Evolutionary conservation across 1,140 invertebrate genomes (phyloP).

Genomic region (Aleiodes sp.): DNA sequence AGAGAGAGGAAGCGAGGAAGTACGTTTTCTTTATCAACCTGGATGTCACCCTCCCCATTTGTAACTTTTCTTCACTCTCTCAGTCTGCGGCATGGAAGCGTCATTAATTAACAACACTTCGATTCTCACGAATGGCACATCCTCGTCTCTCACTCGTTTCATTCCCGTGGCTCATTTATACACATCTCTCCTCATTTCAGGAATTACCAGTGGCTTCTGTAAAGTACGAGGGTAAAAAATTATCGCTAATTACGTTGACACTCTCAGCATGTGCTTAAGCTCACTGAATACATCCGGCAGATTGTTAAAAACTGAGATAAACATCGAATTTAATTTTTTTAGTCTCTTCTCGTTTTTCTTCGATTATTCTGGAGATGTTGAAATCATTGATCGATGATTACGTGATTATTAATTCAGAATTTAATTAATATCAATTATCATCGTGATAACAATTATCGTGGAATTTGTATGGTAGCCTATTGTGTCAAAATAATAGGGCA

Average conservation of each 20-base stretch:
- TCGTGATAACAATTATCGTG: not conserved
- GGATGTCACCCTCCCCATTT: not conserved
- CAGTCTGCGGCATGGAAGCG: conserved; percentile 15
- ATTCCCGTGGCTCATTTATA: conserved; percentile 12
- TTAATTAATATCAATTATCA: conserved; percentile 5
- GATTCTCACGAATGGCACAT: conserved; percentile 34
- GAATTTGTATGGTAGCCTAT: not conserved
- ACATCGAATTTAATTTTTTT: conserved; percentile 8
- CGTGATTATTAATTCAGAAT: not conserved
- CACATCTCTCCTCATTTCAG: not conserved
- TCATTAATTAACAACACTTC: conserved; percentile 58
- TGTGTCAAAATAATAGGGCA: not conserved
- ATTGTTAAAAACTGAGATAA: not conserved
- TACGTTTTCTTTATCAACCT: not conserved
- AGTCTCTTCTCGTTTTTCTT: too few relatives aligned
- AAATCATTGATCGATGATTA: not conserved
- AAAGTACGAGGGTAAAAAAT: not conserved
- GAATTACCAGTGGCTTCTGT: too few relatives aligned
- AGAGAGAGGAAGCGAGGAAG: too few relatives aligned
- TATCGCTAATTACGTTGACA: conserved; percentile 16
- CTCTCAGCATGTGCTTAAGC: not conserved
- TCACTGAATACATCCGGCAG: not conserved
- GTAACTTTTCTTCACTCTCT: not conserved
- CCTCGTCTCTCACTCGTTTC: conserved; percentile 12
- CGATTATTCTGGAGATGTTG: conserved; percentile 4